These are phyloP conservation scores for Pseudanteris insignis DNA, from an alignment of 2,888 invertebrate genomes.

Conservation along the genomic window DNA sequence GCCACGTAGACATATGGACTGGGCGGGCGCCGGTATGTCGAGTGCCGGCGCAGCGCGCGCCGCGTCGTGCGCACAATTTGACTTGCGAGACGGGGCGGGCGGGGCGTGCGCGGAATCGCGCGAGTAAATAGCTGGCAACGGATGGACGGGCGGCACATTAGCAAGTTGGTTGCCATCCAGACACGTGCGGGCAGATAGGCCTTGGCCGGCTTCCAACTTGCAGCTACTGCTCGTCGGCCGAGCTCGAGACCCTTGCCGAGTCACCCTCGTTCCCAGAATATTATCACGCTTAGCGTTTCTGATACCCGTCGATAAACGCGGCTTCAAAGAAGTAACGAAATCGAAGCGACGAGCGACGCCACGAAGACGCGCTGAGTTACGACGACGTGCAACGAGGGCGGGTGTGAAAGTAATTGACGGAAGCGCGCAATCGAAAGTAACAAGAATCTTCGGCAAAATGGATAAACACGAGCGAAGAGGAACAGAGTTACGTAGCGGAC, in stretches of 20 bases:
- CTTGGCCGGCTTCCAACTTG: conserved; percentile 55
- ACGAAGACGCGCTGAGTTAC: conserved; percentile 1
- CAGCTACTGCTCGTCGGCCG: too few relatives aligned
- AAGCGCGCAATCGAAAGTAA: too few relatives aligned
- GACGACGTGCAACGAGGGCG: too few relatives aligned
- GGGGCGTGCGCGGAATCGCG: conserved; percentile 22
- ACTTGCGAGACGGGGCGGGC: conserved; percentile 13
- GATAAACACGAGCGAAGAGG: too few relatives aligned
- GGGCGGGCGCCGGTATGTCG: too few relatives aligned
- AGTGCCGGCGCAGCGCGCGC: too few relatives aligned
- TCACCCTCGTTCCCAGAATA: conserved; percentile 36
- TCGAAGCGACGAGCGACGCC: not conserved
- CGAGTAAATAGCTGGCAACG: conserved; percentile 35
- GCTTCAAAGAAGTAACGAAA: too few relatives aligned
- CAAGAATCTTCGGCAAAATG: too few relatives aligned
- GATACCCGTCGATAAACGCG: too few relatives aligned
- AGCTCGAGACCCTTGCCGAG: conserved; percentile 9
- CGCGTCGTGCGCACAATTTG: too few relatives aligned
- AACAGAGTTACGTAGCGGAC: too few relatives aligned
- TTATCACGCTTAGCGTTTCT: conserved; percentile 37
- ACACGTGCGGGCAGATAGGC: conserved; percentile 56
- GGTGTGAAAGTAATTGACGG: conserved; percentile 14
- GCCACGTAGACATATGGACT: too few relatives aligned
- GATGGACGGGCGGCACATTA: conserved; percentile 51
- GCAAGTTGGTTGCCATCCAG: conserved; percentile 58